Evolutionary conservation across 2,888 invertebrate species (phyloP), one percentile per base, ranked within the genome.

Genomic region (Drosophila borborema): DNA sequence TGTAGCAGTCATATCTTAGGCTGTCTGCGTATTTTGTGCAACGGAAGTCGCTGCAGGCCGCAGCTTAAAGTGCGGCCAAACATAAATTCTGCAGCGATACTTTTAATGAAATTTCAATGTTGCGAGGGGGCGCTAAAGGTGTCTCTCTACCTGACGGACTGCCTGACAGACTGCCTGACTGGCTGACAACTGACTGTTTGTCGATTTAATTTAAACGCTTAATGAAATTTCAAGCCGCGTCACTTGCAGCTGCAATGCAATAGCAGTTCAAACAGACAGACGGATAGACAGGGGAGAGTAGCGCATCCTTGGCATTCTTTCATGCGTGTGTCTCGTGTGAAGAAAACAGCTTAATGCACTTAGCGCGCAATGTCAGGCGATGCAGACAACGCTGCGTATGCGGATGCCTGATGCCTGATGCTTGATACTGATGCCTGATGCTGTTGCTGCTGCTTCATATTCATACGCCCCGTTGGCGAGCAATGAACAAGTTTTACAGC

Each of bases 341-440:
- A 81, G 81, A 91, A 92, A 91, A 92, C 92, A 92, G 91, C 91
- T 92, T 92, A 92, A 92, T 92, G 92, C 92, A 92, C 92, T 92
- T 92, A 92, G 90, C 74, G 86, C 68, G 64, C 69, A 61, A 55
- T 89, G 86, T 89, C 82, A 69, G 65, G 54, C 56, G 72, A 77
- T n/a, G 71, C 45, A 20, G 72, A 77, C 53, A 72, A 63, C 63
- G 64, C 60, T 63, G 80, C 79, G 74, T 70, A 81, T 80, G 63
- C 84, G 49, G 23, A 58, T 51, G 60, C 58, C 28, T 7, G 34
- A 28, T 28, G 28, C 28, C 1, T 7, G 34, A 81, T 80, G 54
- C 84, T 49, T 18, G 55, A 48, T 56, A 54, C 28, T 7, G 34
- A 28, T 28, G 28, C 28, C 28, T 7, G 34, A 81, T 80, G 62